These are phyloP conservation scores for Isoperla grammatica DNA, from an alignment of 2,888 invertebrate genomes.

Conservation along the genomic window DNA sequence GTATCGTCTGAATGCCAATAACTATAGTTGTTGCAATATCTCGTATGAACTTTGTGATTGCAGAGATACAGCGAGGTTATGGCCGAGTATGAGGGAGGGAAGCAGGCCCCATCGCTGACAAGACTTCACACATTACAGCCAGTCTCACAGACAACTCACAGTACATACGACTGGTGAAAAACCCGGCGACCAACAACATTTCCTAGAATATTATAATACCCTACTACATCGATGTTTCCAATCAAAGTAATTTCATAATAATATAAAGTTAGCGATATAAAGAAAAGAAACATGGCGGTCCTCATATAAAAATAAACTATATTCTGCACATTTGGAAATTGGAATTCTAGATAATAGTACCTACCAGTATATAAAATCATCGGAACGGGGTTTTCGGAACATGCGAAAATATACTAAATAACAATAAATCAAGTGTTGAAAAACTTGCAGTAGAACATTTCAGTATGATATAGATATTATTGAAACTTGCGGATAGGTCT, in stretches of 20 bases:
- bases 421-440: not conserved
- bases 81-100: slow-evolving; percentile 38
- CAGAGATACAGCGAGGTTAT: slow-evolving; percentile 37
- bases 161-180: slow-evolving; percentile 43
- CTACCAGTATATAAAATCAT: not conserved
- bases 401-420: too few relatives aligned
- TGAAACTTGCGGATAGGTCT: too few relatives aligned
- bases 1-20: too few relatives aligned
- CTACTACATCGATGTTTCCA: not conserved
- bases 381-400: not conserved
- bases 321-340: not conserved
- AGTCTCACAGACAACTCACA: slow-evolving; percentile 37
- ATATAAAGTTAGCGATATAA: not conserved
- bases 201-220: too few relatives aligned
- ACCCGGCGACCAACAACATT: not conserved
- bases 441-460: too few relatives aligned
- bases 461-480: too few relatives aligned
- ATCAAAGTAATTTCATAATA: not conserved
- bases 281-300: not conserved
- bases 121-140: slow-evolving; percentile 44
- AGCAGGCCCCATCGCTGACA: slow-evolving; percentile 39
- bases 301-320: too few relatives aligned
- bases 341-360: not conserved
- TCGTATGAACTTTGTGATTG: too few relatives aligned
- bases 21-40: too few relatives aligned